Base-by-base conservation (phyloP, 2,888 invertebrate species). In the Dermolepida albohirtum region DNA sequence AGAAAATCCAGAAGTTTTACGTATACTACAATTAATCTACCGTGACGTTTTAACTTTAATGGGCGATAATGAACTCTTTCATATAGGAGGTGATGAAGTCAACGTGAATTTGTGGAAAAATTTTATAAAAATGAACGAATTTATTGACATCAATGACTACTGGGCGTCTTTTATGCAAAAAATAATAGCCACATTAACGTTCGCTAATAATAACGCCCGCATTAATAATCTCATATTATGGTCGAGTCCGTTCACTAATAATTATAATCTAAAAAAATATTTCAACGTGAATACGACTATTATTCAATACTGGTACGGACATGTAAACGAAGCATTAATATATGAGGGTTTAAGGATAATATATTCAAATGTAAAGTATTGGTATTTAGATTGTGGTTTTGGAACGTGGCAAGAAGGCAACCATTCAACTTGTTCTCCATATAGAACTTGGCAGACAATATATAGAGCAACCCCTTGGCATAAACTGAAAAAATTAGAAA, bases 341-440 rank as follows among this genome's bases (percentile, higher is more conserved):
- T 89, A 89, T 55, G 16, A 17, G 11, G 92, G 92, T 1, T 92
- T 89, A 80, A 88, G 90, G 68, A 85, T 93, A 41, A 90, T 94
- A 68, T 84, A 93, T 69, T 93, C 93, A 8, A 93, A 93, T 80
- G 93, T 93, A 54, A 93, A 93, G 78, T 90, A 92, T 11, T 92
- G 92, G 92, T 94, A 94, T 82, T 85, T 94, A 72, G 94, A 94
- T 81, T 94, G 94, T 78, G 94, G 94, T 0, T 93, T 92, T 80
- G 93, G 93, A 0, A 90, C 89, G 71, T 94, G 94, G 94, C 87
- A 92, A 44, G 89, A 92, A 74, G 88, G 87, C 50, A 70, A 88
- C 57, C 89, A 89, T 1, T 92, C 92, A 1, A 91, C 92, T 75
- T 94, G 94, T 79, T 91, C 92, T 5, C 93, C 94, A 11, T 94